A percentile compares a stretch with the other conserved stretches of the same genome.
phyloP scores from a whole-genome alignment of 1,140 invertebrate genomes.

The Trinorchestia longiramus region DNA sequence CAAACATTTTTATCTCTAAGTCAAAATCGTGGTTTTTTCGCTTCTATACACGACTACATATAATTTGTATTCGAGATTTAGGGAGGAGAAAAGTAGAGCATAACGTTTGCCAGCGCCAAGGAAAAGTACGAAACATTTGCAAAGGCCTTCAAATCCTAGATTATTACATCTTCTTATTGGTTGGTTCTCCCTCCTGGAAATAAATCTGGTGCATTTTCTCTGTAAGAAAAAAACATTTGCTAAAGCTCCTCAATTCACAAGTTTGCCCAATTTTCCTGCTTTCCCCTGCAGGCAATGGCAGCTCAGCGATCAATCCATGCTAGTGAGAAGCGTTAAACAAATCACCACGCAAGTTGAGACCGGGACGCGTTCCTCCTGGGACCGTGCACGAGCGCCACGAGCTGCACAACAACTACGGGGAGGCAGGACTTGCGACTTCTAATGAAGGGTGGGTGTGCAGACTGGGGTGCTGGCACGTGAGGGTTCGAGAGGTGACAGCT shows the following conservation, averaged over 20 bases:
- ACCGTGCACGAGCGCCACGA: background rate
- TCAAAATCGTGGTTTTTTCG: too few relatives aligned
- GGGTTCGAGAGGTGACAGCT: too few relatives aligned
- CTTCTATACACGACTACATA: too few relatives aligned
- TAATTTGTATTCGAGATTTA: background rate
- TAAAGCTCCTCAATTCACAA: constrained; percentile 48
- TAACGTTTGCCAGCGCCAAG: background rate
- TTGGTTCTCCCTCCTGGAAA: background rate
- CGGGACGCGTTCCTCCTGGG: background rate
- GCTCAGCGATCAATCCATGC: constrained; percentile 37
- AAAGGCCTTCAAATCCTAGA: background rate
- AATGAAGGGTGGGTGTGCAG: background rate
- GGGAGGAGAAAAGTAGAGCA: background rate
- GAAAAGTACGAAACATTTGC: background rate
- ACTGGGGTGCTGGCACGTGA: too few relatives aligned
- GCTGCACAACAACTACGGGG: background rate
- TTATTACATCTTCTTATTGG: background rate
- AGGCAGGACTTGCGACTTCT: background rate
- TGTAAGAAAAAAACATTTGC: constrained; percentile 15
- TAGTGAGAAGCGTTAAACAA: constrained; percentile 35
- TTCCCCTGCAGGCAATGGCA: background rate
- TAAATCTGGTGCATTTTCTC: background rate
- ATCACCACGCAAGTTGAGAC: constrained; percentile 8
- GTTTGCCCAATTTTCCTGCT: constrained; percentile 35
- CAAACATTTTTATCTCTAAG: too few relatives aligned